Evolutionary conservation across 2,797 vertebrate species (phyloP), one percentile per base, ranked within the genome.

Genomic region (Synaphobranchus kaupii): DNA sequence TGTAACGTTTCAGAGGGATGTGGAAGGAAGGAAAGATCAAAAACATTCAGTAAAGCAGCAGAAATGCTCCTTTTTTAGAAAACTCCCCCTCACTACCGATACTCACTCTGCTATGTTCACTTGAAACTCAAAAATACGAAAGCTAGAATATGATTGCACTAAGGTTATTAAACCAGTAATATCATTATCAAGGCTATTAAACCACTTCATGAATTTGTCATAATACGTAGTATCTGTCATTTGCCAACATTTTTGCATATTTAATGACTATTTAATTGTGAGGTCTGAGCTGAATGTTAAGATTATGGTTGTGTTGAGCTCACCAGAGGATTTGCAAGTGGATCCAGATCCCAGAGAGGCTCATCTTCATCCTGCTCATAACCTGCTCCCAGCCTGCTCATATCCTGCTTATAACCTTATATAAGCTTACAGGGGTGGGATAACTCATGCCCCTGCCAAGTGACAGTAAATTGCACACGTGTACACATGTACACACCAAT

Each of bases 401-500:
- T 39, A 39, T 39, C 39, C 39, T 39, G 39, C 39, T 39, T 39
- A 39, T 39, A 39, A 39, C 39, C 39, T 39, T 39, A 39, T 39
- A 39, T 39, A 39, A 39, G 39, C 86, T 73, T 58, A 58, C 85
- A 34, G 83, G 86, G 48, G 87, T 47, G 88, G 63, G 47, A 73
- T 34, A 50, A 80, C 28, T 52, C 3, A 44, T 12, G 28, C 60
- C n/a, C 68, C 85, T 47, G 84, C 20, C 1, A 31, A 85, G n/a
- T 31, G 85, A 76, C 34, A 87, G 47, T 88, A 71, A 91, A 89
- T 92, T 89, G 71, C 44, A 71, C 68, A n/a, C 0, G 8, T 22
- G 60, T n/a, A 71, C n/a, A 31, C 9, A 20, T 83, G 28, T 1
- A 83, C 82, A 85, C 85, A 47, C 39, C 63, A 34, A 34, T 86